These are phyloP conservation scores for Lithophane ornitopus DNA, from an alignment of 2,888 invertebrate genomes.

Conservation along the genomic window DNA sequence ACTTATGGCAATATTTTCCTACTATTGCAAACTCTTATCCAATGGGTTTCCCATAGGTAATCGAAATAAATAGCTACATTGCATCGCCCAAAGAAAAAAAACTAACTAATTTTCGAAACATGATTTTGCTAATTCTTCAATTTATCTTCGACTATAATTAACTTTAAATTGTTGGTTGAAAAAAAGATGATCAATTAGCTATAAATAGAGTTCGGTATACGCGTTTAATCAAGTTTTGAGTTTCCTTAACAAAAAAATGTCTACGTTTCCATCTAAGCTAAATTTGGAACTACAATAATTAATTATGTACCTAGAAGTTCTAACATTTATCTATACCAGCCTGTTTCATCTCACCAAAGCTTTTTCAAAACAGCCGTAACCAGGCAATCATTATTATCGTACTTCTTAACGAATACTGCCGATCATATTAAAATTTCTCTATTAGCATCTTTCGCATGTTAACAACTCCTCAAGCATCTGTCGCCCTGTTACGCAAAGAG, in stretches of 20 bases:
- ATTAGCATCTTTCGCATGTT: constrained; percentile 43
- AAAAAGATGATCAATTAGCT: constrained; percentile 13
- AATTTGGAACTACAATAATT: not conserved
- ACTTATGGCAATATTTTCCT: not conserved
- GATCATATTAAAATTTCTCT: constrained; percentile 29
- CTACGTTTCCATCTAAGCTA: not conserved
- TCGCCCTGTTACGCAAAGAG: constrained; percentile 40
- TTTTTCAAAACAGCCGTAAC: not conserved
- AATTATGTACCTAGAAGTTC: not conserved
- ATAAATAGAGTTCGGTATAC: not conserved
- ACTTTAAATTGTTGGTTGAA: not conserved
- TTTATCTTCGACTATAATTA: not conserved
- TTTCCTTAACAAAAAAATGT: constrained; percentile 19
- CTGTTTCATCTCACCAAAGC: not conserved
- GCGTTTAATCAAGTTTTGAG: not conserved
- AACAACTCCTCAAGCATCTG: constrained; percentile 42
- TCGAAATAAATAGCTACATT: not conserved
- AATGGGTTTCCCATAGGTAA: not conserved
- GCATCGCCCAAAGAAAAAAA: not conserved
- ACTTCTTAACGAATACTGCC: constrained; percentile 11
- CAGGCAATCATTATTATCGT: not conserved
- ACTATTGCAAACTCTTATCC: not conserved
- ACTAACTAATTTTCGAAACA: not conserved
- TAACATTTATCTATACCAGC: not conserved
- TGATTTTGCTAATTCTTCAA: not conserved